These are phyloP conservation scores for Takifugu ocellatus DNA, from an alignment of 2,797 vertebrate genomes.

Conservation along the genomic window DNA sequence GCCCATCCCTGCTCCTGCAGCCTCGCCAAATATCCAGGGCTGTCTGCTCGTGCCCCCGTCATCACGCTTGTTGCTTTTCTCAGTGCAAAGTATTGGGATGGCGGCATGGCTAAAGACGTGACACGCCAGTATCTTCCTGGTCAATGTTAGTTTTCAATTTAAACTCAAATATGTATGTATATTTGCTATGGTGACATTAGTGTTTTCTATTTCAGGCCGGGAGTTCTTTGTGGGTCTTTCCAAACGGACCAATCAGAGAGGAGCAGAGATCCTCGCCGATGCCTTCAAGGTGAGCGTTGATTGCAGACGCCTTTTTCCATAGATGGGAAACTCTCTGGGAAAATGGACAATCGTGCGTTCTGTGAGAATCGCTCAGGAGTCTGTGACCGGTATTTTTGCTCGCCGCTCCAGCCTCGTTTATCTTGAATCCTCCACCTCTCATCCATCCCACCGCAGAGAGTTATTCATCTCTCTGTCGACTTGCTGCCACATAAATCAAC, in stretches of 20 bases:
- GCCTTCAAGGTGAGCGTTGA: constrained; percentile 87
- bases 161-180: not conserved
- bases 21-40: constrained; percentile 36
- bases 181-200: not conserved
- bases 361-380: too few species aligned
- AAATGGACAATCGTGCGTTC: too few species aligned
- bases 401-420: not conserved
- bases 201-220: constrained; percentile 74
- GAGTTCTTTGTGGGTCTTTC: constrained; percentile 99
- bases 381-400: not conserved
- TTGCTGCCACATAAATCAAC: not conserved
- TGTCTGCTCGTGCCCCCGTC: constrained; percentile 25
- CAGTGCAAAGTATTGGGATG: not conserved
- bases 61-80: constrained; percentile 34
- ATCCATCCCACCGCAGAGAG: not conserved
- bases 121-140: too few species aligned
- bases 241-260: constrained; percentile 94
- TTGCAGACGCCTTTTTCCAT: not conserved
- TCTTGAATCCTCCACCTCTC: not conserved
- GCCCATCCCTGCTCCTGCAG: constrained; percentile 38
- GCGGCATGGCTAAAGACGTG: too few species aligned
- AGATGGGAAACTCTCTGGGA: too few species aligned
- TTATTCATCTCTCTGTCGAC: not conserved
- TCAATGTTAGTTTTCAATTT: too few species aligned
- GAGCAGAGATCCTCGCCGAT: constrained; percentile 96